Conservation (phyloP, 2,888 invertebrate genomes). For the Ornithoptera priamus region DNA sequence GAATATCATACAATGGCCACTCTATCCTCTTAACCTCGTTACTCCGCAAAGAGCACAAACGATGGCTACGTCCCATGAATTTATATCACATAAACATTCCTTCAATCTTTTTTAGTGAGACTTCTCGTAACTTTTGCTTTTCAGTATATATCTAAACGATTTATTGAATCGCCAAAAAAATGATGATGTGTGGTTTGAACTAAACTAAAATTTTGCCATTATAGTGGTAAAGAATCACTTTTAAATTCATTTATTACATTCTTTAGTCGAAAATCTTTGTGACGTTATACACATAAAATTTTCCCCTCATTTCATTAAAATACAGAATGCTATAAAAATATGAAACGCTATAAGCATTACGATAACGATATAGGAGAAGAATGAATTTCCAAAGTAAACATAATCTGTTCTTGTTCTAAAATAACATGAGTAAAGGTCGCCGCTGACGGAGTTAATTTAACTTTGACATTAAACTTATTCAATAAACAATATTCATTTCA, state of each 20-base stretch:
- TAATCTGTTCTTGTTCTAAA: not conserved
- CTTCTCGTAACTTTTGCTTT: too few relatives aligned
- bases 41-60: not conserved
- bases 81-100: not conserved
- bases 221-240: too few relatives aligned
- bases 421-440: not conserved
- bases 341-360: not conserved
- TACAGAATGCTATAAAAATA: too few relatives aligned
- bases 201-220: too few relatives aligned
- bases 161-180: too few relatives aligned
- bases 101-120: too few relatives aligned
- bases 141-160: too few relatives aligned
- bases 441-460: not conserved
- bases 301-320: too few relatives aligned
- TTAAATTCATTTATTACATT: too few relatives aligned
- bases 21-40: constrained; percentile 7
- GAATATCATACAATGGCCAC: not conserved
- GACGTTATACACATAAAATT: too few relatives aligned
- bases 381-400: not conserved
- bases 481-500: not conserved
- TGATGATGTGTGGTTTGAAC: too few relatives aligned
- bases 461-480: not conserved
- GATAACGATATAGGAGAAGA: not conserved
- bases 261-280: too few relatives aligned
- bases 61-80: not conserved